These are phyloP conservation scores for Semnornis frantzii DNA, from an alignment of 2,113 vertebrate species.

Conservation along the genomic window DNA sequence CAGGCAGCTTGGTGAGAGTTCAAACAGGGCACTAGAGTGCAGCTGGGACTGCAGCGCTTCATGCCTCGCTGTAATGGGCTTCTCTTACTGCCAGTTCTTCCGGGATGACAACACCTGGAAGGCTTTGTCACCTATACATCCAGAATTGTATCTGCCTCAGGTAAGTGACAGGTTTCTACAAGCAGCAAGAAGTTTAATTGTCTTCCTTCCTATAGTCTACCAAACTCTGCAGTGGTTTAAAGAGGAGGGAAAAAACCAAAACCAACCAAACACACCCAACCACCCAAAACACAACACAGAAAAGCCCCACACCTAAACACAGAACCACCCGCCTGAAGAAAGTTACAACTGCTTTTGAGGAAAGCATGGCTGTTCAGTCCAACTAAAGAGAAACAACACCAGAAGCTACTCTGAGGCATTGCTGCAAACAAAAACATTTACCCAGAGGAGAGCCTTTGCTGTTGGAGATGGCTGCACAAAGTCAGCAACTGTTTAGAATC, in stretches of 20 bases:
- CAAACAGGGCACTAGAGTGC: background rate
- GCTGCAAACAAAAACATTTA: conserved; percentile 14
- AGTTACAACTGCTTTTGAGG: background rate
- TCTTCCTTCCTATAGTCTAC: background rate
- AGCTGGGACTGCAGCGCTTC: background rate
- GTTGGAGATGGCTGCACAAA: background rate
- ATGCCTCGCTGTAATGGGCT: background rate
- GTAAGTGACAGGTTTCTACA: background rate
- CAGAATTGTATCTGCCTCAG: background rate
- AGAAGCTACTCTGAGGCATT: background rate
- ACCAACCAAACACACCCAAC: too few relatives aligned
- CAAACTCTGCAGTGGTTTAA: background rate
- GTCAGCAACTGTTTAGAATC: conserved; percentile 22
- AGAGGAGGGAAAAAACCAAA: too few relatives aligned
- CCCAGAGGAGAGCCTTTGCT: background rate
- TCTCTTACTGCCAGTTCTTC: background rate
- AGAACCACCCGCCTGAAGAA: conserved; percentile 1
- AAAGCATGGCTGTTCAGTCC: background rate
- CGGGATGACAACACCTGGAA: background rate
- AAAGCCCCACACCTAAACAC: background rate
- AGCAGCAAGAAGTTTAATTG: background rate
- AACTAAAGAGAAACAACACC: background rate
- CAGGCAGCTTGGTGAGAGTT: background rate
- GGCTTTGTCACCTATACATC: background rate
- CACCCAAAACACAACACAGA: background rate